Conservation (phyloP, 2,888 invertebrate genomes). For the Odontocerum albicorne region DNA sequence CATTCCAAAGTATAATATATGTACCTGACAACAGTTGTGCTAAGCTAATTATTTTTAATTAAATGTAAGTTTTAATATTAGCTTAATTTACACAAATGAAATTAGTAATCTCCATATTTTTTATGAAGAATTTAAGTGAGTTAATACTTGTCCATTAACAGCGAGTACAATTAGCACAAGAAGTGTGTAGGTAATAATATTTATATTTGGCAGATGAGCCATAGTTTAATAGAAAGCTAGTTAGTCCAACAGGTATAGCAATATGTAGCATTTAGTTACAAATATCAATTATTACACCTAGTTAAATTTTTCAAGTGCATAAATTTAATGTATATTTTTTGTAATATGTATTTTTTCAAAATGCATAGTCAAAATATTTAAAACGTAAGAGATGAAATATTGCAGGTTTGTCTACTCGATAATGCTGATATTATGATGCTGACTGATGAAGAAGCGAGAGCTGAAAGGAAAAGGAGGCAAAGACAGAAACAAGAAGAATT, state of each 20-base stretch:
- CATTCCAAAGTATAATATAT: constrained; percentile 35
- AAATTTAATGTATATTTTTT: not conserved
- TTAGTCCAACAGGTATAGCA: constrained; percentile 3
- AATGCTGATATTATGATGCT: constrained; percentile 35
- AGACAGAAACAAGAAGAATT: constrained; percentile 53
- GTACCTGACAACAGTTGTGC: constrained; percentile 33
- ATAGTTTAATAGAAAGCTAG: not conserved
- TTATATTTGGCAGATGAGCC: not conserved
- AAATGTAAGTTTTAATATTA: not conserved
- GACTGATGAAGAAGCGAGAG: constrained; percentile 49
- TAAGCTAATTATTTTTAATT: constrained; percentile 13
- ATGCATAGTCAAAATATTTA: not conserved
- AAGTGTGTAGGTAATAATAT: not conserved
- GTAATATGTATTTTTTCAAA: not conserved
- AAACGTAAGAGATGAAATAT: constrained; percentile 9
- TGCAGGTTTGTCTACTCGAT: constrained; percentile 29
- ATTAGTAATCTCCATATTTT: constrained; percentile 15
- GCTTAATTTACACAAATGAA: too few relatives aligned
- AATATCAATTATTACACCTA: not conserved
- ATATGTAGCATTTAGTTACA: constrained; percentile 4
- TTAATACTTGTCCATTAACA: constrained; percentile 3
- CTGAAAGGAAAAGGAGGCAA: constrained; percentile 52
- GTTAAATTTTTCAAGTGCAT: not conserved
- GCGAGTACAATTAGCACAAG: constrained; percentile 21
- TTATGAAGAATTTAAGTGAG: constrained; percentile 1